These are phyloP conservation scores for Cosmia trapezina DNA, from an alignment of 2,888 invertebrate genomes.

Conservation along the genomic window DNA sequence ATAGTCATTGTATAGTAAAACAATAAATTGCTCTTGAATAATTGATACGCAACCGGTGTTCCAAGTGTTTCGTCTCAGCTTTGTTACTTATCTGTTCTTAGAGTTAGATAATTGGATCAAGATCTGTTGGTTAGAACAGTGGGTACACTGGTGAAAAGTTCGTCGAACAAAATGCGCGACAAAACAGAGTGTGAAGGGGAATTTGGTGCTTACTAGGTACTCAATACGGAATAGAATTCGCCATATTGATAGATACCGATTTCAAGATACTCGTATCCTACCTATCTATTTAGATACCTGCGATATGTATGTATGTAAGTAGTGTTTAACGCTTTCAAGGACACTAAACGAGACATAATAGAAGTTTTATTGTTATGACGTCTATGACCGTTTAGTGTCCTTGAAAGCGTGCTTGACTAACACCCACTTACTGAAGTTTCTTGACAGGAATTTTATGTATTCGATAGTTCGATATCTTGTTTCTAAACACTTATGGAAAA, in stretches of 20 bases:
- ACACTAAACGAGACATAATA: too few relatives aligned
- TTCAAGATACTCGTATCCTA: neutral
- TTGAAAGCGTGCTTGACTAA: too few relatives aligned
- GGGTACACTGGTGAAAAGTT: slow-evolving; percentile 57
- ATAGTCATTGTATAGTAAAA: slow-evolving; percentile 28
- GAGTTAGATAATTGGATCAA: slow-evolving; percentile 83
- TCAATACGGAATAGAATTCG: neutral
- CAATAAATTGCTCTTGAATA: slow-evolving; percentile 73
- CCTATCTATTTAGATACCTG: too few relatives aligned
- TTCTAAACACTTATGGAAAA: too few relatives aligned
- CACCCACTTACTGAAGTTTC: too few relatives aligned
- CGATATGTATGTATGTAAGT: too few relatives aligned
- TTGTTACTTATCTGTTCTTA: slow-evolving; percentile 80
- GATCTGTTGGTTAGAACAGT: slow-evolving; percentile 78
- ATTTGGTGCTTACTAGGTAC: neutral
- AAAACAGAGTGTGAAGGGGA: neutral
- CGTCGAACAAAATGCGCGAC: neutral
- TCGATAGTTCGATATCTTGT: too few relatives aligned
- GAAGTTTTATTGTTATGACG: too few relatives aligned
- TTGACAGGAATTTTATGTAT: too few relatives aligned
- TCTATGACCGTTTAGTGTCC: too few relatives aligned
- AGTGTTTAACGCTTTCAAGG: too few relatives aligned
- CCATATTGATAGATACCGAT: neutral
- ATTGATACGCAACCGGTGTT: slow-evolving; percentile 74
- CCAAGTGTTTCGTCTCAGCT: slow-evolving; percentile 70